Evolutionary conservation across 1,140 invertebrate genomes (phyloP), one percentile per base, ranked within the genome.

Genomic region (Philopotamus ludificatus): DNA sequence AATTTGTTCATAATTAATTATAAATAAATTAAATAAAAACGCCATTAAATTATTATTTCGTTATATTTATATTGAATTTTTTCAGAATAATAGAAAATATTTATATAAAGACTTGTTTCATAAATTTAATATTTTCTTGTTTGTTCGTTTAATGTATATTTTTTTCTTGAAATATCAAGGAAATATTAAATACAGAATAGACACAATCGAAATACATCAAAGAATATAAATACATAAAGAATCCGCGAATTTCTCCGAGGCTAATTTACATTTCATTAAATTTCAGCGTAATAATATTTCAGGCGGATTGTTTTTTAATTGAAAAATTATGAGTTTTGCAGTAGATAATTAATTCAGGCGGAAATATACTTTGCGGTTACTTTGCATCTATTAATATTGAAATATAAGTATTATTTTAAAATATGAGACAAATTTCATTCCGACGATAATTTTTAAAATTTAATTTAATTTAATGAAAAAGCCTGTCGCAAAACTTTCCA

Each of bases 241-340:
- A 7, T 34, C 28, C 4, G 12, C 4, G 12, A 34, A 34, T 7
- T 34, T 34, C 12, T 34, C 28, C 28, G 4, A 12, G 12, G 28
- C 28, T 34, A 34, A 59, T 59, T 59, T 59, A 59, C 57, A 59
- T 42, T 59, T 59, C 57, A 59, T 59, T 59, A 59, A 59, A 59
- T 21, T 59, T 57, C 16, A 20, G 34, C 53, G 22, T 34, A 16
- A 57, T 8, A 16, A 16, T 28, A 28, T 57, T 26, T 18, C 34
- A 21, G 22, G 12, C 53, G 8, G 16, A 26, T 34, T 34, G 28
- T 34, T 12, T 34, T 34, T 34, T 34, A 34, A 34, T 34, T 34
- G 28, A 12, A 34, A n/a, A n/a, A n/a, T n/a, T 34, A 34, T 34
- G 28, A 34, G 28, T 34, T 34, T 34, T 34, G 28, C 28, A 34